These are phyloP conservation scores for Lynx canadensis DNA, from an alignment of 2,113 vertebrate genomes.

Conservation along the genomic window DNA sequence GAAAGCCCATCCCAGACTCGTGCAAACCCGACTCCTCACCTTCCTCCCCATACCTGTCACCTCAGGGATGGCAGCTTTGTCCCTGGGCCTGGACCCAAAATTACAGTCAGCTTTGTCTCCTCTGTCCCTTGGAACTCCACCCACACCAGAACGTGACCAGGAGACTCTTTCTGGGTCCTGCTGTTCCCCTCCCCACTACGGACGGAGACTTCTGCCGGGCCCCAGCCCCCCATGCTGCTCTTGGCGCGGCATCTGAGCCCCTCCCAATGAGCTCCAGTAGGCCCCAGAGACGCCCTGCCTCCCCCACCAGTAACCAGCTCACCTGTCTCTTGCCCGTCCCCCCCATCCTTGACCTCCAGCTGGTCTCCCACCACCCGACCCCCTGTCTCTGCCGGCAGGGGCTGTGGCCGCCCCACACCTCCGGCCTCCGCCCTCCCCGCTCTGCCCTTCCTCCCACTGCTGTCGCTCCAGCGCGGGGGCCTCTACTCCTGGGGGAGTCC, in stretches of 20 bases:
- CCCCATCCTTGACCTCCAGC: background rate
- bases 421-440: background rate
- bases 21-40: too few species aligned
- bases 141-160: background rate
- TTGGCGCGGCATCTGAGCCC: background rate
- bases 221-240: too few species aligned
- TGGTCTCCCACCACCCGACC: background rate
- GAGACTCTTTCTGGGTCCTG: background rate
- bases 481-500: background rate
- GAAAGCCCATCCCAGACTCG: background rate
- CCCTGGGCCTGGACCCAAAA: background rate
- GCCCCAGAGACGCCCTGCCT: background rate
- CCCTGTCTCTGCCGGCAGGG: background rate
- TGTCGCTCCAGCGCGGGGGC: background rate
- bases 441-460: accelerated
- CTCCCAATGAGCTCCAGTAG: background rate
- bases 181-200: background rate
- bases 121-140: background rate
- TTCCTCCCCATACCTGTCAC: background rate
- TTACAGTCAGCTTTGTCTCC: background rate
- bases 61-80: background rate
- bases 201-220: background rate
- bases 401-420: background rate
- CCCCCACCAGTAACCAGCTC: background rate
- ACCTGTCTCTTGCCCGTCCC: accelerated